These are phyloP conservation scores for Epinephelus awoara DNA, from an alignment of 2,797 vertebrate genomes.

Conservation along the genomic window DNA sequence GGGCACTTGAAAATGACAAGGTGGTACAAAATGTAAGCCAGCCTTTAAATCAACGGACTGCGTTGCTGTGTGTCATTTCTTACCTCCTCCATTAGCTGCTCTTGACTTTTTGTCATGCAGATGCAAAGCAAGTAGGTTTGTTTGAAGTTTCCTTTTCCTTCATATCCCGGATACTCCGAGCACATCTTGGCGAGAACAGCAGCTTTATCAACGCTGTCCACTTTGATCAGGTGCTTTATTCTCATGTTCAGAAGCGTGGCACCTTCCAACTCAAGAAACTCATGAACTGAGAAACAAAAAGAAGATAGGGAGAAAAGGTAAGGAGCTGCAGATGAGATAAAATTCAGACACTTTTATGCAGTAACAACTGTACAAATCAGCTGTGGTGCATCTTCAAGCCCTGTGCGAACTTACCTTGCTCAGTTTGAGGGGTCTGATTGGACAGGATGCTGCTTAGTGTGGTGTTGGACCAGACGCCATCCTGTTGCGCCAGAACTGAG, in stretches of 20 bases:
- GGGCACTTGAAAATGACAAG: too few species aligned
- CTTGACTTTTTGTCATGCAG: slow-evolving; percentile 94
- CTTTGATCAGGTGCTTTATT: slow-evolving; percentile 98
- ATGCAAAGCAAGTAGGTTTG: slow-evolving; percentile 98
- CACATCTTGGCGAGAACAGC: slow-evolving; percentile 95
- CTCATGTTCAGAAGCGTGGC: slow-evolving; percentile 96
- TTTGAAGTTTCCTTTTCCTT: slow-evolving; percentile 97
- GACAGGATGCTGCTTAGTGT: slow-evolving; percentile 93
- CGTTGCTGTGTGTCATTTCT: slow-evolving; percentile 66
- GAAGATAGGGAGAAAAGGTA: background rate
- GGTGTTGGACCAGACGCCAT: slow-evolving; percentile 94
- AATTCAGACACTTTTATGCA: slow-evolving; percentile 53
- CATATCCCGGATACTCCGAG: slow-evolving; percentile 95
- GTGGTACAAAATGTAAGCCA: too few species aligned
- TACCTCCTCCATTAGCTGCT: slow-evolving; percentile 97
- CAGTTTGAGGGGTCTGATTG: slow-evolving; percentile 90
- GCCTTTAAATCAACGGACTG: too few species aligned
- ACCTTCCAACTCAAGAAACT: slow-evolving; percentile 94
- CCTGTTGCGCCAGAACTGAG: slow-evolving; percentile 92
- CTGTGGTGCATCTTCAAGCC: background rate
- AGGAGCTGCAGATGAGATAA: background rate
- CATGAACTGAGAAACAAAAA: slow-evolving; percentile 86
- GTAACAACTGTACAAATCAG: slow-evolving; percentile 5
- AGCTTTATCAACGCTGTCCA: slow-evolving; percentile 92
- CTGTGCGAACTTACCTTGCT: slow-evolving; percentile 88